Conservation (phyloP, 2,888 invertebrate genomes). For the Cantharis rustica region DNA sequence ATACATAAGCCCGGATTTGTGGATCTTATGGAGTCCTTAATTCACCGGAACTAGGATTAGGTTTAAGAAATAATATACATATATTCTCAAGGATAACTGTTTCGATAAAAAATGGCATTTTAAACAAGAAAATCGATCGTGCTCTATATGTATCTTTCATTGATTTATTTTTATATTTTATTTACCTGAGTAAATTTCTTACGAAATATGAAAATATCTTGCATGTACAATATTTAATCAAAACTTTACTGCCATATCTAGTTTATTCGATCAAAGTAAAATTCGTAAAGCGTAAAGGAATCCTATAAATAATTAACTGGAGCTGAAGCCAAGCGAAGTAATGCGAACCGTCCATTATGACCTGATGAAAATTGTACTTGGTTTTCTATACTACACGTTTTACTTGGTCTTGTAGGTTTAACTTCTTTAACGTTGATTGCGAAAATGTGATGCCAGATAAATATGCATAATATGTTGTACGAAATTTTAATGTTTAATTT, state of each 20-base stretch:
- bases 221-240: conserved; percentile 7
- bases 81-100: not conserved
- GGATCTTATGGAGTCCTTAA: conserved; percentile 20
- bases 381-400: conserved; percentile 8
- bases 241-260: conserved; percentile 10
- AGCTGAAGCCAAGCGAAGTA: conserved; percentile 16
- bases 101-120: not conserved
- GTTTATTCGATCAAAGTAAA: conserved; percentile 21
- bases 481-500: not conserved
- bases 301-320: conserved; percentile 21
- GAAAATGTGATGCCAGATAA: not conserved
- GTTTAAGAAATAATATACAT: conserved; percentile 6
- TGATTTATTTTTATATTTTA: not conserved
- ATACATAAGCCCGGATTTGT: conserved; percentile 28
- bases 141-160: not conserved
- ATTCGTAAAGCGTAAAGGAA: conserved; percentile 14
- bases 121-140: not conserved
- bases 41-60: conserved; percentile 18
- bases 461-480: not conserved
- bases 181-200: not conserved
- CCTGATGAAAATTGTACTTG: conserved; percentile 15
- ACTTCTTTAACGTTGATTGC: not conserved
- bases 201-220: not conserved
- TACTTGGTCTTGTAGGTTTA: conserved; percentile 6
- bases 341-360: conserved; percentile 18